Conservation (phyloP, 2,113 vertebrate species). For the Pangasianodon hypophthalmus region DNA sequence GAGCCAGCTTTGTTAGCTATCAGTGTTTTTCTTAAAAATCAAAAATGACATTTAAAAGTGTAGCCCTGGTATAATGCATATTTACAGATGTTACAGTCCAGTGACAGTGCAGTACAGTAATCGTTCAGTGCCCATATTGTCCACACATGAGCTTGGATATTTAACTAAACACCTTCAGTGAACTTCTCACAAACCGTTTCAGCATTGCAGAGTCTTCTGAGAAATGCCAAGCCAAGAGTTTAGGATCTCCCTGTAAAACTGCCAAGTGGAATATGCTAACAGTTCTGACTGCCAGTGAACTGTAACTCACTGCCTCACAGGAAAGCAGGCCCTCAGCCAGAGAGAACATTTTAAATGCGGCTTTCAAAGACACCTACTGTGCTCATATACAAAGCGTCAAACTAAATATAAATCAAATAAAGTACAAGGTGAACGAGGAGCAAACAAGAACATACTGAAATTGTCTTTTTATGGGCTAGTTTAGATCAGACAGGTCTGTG, state of each 20-base stretch:
- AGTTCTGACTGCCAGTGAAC: conserved; percentile 1
- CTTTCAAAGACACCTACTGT: conserved; percentile 4
- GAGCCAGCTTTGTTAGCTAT: no score
- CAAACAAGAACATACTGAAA: background rate
- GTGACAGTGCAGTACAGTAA: background rate
- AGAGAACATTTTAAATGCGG: background rate
- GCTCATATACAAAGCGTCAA: background rate
- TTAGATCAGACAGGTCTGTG: background rate
- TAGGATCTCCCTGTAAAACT: background rate
- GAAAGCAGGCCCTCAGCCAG: background rate
- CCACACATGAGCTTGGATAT: background rate
- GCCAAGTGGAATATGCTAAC: conserved; percentile 3
- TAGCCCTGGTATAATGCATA: background rate
- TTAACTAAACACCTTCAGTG: background rate
- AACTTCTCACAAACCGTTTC: background rate
- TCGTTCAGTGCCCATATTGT: background rate
- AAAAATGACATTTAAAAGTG: background rate
- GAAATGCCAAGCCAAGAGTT: background rate
- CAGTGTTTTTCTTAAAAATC: no score
- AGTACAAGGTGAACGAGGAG: background rate
- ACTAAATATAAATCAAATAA: background rate
- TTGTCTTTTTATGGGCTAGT: background rate
- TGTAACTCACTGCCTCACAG: background rate
- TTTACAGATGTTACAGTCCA: background rate
- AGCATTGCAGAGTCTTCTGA: background rate